phyloP scores from a whole-genome alignment of 35 echinoderm and acorn worm species.

The Heliocidaris tuberculata region DNA sequence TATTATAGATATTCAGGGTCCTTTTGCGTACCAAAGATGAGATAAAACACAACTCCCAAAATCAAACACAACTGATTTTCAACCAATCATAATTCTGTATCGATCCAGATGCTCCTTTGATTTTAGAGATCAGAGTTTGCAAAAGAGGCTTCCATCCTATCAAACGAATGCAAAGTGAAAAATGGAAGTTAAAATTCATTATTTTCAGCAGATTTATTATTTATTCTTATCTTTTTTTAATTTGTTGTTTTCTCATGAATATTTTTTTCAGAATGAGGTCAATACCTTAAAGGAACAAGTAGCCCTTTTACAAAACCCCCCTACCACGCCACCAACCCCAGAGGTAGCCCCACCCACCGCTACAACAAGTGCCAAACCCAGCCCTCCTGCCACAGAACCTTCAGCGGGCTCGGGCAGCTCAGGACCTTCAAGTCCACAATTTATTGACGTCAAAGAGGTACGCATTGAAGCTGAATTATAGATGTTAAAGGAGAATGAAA shows the following conservation, averaged over 20 bases:
- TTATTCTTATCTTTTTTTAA: neutral
- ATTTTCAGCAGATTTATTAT: neutral
- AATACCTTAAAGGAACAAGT: neutral
- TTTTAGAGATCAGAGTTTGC: no score
- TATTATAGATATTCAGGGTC: no score
- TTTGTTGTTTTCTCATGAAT: no score
- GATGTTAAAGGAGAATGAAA: no score
- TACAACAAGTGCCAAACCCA: neutral
- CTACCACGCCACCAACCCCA: neutral
- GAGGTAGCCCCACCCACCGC: neutral
- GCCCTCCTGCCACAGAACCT: neutral
- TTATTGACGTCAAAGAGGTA: neutral
- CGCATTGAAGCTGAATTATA: neutral
- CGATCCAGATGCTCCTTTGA: no score
- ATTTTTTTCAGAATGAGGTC: neutral
- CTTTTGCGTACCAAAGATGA: no score
- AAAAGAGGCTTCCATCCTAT: no score
- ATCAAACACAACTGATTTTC: no score
- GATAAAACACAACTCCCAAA: no score
- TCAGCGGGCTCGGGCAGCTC: neutral
- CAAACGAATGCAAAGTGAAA: no score
- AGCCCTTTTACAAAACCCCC: conserved; percentile 2
- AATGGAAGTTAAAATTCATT: neutral
- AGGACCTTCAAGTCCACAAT: neutral
- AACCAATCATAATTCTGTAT: no score